Evolutionary conservation across 2,113 vertebrate species (phyloP).

Genomic region (Myiozetetes cayanensis): DNA sequence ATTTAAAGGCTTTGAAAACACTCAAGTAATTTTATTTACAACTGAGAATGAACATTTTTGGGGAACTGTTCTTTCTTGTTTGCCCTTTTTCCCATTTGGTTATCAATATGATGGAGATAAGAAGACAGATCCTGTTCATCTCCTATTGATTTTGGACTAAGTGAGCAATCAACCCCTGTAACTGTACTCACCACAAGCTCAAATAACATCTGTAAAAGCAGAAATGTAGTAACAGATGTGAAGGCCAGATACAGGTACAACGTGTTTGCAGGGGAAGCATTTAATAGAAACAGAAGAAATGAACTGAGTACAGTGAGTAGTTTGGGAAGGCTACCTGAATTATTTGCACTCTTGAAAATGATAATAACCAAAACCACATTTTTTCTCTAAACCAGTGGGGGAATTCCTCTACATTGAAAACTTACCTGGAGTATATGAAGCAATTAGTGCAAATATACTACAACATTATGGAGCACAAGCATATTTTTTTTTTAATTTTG

Average conservation of each 20-base stretch:
- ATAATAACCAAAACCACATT: background rate
- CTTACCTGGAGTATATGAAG: conserved; percentile 11
- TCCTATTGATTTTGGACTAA: conserved; percentile 46
- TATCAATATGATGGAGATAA: conserved; percentile 20
- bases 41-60: background rate
- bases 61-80: background rate
- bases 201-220: conserved; percentile 24
- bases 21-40: conserved; percentile 22
- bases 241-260: background rate
- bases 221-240: background rate
- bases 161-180: conserved; percentile 1
- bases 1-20: conserved; percentile 10
- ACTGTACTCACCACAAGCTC: background rate
- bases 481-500: conserved; percentile 45
- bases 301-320: background rate
- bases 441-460: conserved; percentile 60
- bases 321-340: background rate
- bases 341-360: background rate
- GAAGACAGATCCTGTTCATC: background rate
- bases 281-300: conserved; percentile 16
- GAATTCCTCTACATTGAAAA: conserved; percentile 2
- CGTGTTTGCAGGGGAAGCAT: background rate
- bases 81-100: background rate
- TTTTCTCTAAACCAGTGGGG: background rate
- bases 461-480: background rate